Conservation (phyloP, 1,140 invertebrate genomes). For the Venustaconcha ellipsiformis region DNA sequence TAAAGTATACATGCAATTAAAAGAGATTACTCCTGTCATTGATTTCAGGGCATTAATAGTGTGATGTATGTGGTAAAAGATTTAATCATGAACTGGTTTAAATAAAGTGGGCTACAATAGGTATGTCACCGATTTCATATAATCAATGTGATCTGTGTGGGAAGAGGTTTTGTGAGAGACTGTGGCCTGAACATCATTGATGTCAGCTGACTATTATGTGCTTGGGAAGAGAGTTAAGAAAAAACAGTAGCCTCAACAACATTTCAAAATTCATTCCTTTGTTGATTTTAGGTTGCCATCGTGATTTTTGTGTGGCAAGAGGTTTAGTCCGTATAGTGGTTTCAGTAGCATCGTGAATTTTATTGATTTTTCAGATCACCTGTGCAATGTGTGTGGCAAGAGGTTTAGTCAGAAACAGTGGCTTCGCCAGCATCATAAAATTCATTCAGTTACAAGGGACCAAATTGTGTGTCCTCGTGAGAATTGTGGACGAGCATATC, state of each 20-base stretch:
- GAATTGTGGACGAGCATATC: constrained; percentile 36
- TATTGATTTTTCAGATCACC: no score
- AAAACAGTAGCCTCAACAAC: no score
- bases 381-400: constrained; percentile 1
- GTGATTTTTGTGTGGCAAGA: no score
- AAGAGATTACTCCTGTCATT: no score
- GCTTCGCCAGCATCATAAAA: constrained; percentile 34
- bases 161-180: constrained; percentile 30
- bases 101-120: no score
- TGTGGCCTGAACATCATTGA: constrained; percentile 26
- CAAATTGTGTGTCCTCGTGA: constrained; percentile 35
- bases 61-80: no score
- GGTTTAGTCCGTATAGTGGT: not conserved
- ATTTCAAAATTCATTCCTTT: no score
- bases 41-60: no score
- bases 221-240: constrained; percentile 17
- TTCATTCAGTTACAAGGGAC: constrained; percentile 23
- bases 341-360: constrained; percentile 33
- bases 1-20: no score
- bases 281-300: no score
- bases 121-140: constrained; percentile 9
- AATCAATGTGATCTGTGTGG: constrained; percentile 31
- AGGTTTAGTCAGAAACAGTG: constrained; percentile 29
- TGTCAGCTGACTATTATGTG: constrained; percentile 29
- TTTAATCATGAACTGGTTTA: no score